A percentile compares a stretch with the other conserved stretches of the same genome.
phyloP scores from a whole-genome alignment of 2,113 vertebrate species.

The Benthochromis sp. region DNA sequence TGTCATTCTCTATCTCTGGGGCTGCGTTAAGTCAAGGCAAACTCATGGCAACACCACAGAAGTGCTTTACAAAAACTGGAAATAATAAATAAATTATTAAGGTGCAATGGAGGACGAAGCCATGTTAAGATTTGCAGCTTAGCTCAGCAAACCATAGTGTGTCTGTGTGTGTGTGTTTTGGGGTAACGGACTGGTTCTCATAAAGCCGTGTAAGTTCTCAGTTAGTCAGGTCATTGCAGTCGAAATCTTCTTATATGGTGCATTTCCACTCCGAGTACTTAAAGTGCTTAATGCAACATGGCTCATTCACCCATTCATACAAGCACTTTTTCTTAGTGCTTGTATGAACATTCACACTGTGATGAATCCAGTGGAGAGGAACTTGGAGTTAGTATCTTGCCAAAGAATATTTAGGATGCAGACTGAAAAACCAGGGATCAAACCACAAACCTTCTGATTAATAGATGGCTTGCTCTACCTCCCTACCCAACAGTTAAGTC shows the following conservation, averaged over 20 bases:
- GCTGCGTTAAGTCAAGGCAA: background rate
- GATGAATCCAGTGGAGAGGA: background rate
- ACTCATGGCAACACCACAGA: background rate
- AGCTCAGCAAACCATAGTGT: background rate
- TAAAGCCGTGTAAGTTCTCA: background rate
- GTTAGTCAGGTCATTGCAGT: background rate
- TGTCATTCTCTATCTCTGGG: background rate
- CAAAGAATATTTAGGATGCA: background rate
- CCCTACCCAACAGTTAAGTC: background rate
- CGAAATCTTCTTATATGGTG: background rate
- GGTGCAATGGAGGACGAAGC: background rate
- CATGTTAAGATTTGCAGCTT: background rate
- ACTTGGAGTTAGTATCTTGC: background rate
- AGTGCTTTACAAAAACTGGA: background rate
- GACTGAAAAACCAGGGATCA: background rate
- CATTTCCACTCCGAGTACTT: background rate
- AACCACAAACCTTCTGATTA: background rate
- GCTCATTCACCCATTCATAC: background rate
- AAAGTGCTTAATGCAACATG: background rate
- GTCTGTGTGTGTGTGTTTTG: background rate
- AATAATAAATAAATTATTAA: background rate
- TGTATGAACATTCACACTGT: background rate
- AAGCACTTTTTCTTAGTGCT: background rate
- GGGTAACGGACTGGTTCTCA: background rate
- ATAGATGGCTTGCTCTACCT: background rate